These are phyloP conservation scores for Sebastes baramenuke DNA, from an alignment of 2,797 vertebrate genomes.

Conservation along the genomic window DNA sequence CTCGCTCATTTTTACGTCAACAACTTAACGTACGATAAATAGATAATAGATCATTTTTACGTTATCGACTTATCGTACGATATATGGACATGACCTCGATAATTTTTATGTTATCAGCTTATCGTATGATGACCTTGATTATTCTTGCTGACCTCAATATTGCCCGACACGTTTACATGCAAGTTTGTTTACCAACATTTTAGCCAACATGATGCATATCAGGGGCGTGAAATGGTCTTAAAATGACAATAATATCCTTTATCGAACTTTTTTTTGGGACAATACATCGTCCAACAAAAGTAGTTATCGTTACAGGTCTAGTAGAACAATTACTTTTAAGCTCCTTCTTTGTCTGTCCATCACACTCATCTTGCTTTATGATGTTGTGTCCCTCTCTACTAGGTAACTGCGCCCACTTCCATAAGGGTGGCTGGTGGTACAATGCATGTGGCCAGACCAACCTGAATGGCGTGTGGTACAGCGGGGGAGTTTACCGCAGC, in stretches of 20 bases:
- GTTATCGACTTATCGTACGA: too few species aligned
- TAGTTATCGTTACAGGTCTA: neutral
- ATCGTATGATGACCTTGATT: too few species aligned
- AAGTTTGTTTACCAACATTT: neutral
- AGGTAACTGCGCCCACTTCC: constrained; percentile 98
- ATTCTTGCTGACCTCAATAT: neutral
- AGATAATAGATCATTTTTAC: too few species aligned
- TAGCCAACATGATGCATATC: neutral
- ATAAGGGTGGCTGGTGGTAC: constrained; percentile 99
- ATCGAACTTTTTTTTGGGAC: neutral
- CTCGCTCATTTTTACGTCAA: too few species aligned
- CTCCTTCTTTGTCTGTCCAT: neutral
- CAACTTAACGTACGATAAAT: too few species aligned
- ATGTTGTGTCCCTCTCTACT: neutral
- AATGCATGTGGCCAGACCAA: constrained; percentile 96
- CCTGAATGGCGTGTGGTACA: constrained; percentile 95
- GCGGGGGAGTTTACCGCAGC: constrained; percentile 94
- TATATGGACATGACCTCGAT: too few species aligned
- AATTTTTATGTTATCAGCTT: too few species aligned
- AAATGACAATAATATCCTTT: neutral
- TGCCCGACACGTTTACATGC: neutral
- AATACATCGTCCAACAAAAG: neutral
- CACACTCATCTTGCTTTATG: neutral
- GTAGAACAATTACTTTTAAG: too few species aligned
- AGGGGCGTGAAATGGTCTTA: neutral